Evolutionary conservation across 2,888 invertebrate species (phyloP).

Genomic region (Drosophila paracracens): DNA sequence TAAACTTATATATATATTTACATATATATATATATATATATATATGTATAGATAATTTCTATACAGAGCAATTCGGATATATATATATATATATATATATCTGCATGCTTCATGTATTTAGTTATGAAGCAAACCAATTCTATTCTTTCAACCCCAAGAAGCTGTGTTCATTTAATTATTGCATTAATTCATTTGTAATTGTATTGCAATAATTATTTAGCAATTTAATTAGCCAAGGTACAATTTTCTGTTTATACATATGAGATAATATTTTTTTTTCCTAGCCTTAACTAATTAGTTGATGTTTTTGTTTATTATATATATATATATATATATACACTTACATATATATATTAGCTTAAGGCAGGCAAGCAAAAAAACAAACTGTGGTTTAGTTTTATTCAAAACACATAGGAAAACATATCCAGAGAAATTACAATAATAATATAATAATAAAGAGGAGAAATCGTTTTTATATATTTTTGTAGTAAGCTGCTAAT

Average conservation of each 20-base stretch:
- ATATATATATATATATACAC: constrained; percentile 12
- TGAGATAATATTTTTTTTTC: constrained; percentile 14
- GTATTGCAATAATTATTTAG: constrained; percentile 36
- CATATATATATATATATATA: constrained; percentile 5
- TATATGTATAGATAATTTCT: not conserved
- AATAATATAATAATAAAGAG: constrained; percentile 14
- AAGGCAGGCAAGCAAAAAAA: constrained; percentile 58
- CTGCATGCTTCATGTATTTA: constrained; percentile 4
- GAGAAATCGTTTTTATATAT: constrained; percentile 12
- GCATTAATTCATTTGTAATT: constrained; percentile 25
- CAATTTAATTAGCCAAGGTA: constrained; percentile 28
- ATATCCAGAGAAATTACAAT: constrained; percentile 17
- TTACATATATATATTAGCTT: constrained; percentile 6
- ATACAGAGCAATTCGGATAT: not conserved
- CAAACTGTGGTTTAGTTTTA: constrained; percentile 79
- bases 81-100: not conserved
- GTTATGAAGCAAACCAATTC: constrained; percentile 69
- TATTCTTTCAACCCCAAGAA: constrained; percentile 83
- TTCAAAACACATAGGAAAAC: constrained; percentile 54
- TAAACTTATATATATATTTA: constrained; percentile 6
- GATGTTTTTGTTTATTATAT: constrained; percentile 42
- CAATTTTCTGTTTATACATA: constrained; percentile 12
- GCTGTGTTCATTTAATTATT: constrained; percentile 84
- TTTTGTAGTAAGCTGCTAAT: not conserved
- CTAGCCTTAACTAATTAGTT: constrained; percentile 37